Percentiles rank a stretch among this genome's conserved stretches.
phyloP scores from a whole-genome alignment of 1,140 invertebrate species.

The Dinoponera quadriceps region DNA sequence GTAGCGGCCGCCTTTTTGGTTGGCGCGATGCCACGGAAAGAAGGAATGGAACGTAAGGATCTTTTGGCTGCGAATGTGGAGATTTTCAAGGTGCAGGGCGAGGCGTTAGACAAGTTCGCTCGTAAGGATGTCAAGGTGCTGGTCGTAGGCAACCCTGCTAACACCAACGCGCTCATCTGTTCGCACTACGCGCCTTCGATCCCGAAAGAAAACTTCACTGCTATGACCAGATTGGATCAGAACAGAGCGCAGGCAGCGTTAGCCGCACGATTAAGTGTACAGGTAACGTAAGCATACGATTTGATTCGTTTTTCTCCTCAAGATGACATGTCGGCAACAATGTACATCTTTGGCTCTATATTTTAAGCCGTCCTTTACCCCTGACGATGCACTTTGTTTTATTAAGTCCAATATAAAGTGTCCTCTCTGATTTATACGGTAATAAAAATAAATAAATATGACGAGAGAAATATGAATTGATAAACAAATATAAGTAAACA shows the following conservation, averaged over 20 bases:
- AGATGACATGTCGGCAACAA: too few species aligned
- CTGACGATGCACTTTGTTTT: too few species aligned
- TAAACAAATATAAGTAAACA: too few species aligned
- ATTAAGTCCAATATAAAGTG: too few species aligned
- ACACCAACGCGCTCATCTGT: slow-evolving; percentile 99
- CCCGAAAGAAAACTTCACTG: slow-evolving; percentile 98
- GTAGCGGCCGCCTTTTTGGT: slow-evolving; percentile 99
- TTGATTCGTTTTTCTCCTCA: too few species aligned
- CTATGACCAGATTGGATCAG: slow-evolving; percentile 99
- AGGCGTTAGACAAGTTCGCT: slow-evolving; percentile 96
- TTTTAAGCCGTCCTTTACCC: too few species aligned
- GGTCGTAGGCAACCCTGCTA: slow-evolving; percentile 99
- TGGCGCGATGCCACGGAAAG: slow-evolving; percentile 98
- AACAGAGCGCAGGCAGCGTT: slow-evolving; percentile 96
- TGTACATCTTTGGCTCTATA: too few species aligned
- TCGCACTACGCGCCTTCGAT: slow-evolving; percentile 99
- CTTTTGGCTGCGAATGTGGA: slow-evolving; percentile 97
- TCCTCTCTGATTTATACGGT: too few species aligned
- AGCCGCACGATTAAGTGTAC: slow-evolving; percentile 88
- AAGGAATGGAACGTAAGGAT: slow-evolving; percentile 99
- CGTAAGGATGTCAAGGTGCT: slow-evolving; percentile 98
- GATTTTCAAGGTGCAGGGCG: slow-evolving; percentile 98
- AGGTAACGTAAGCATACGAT: slow-evolving; percentile 76
- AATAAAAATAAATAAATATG: too few species aligned
- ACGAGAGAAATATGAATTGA: too few species aligned